Percentiles rank a stretch among this genome's conserved stretches.
These are phyloP conservation scores for Agelaius tricolor DNA, from an alignment of 2,113 vertebrate species.

Conservation along the genomic window DNA sequence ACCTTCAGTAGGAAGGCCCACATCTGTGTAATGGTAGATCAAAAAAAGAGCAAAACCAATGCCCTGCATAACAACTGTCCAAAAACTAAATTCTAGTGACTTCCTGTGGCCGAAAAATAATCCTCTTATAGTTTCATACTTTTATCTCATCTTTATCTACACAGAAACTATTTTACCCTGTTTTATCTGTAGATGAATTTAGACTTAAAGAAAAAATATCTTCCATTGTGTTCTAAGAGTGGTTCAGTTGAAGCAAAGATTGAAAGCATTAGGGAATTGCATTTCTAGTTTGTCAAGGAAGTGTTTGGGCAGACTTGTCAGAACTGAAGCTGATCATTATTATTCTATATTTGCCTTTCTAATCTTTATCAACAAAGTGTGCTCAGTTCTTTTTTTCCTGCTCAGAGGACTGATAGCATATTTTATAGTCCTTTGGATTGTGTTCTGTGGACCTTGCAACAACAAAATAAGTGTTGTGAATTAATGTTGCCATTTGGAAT, in stretches of 20 bases:
- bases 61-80: not conserved
- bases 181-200: not conserved
- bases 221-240: not conserved
- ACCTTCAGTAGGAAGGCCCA: not conserved
- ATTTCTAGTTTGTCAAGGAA: conserved; percentile 5
- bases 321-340: conserved; percentile 1
- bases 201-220: not conserved
- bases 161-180: accelerated
- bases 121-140: not conserved
- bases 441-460: not conserved
- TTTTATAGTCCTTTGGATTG: conserved; percentile 11
- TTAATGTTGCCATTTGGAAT: not conserved
- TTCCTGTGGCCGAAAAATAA: not conserved
- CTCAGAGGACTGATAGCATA: not conserved
- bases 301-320: not conserved
- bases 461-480: not conserved
- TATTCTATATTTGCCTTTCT: conserved; percentile 25
- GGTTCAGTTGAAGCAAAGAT: not conserved
- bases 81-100: not conserved
- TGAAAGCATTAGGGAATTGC: not conserved
- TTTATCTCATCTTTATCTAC: not conserved
- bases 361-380: conserved; percentile 2
- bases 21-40: not conserved
- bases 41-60: not conserved
- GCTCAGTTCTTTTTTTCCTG: not conserved